Evolutionary conservation across 2,797 vertebrate species (phyloP).

Genomic region (Anguilla marmorata): DNA sequence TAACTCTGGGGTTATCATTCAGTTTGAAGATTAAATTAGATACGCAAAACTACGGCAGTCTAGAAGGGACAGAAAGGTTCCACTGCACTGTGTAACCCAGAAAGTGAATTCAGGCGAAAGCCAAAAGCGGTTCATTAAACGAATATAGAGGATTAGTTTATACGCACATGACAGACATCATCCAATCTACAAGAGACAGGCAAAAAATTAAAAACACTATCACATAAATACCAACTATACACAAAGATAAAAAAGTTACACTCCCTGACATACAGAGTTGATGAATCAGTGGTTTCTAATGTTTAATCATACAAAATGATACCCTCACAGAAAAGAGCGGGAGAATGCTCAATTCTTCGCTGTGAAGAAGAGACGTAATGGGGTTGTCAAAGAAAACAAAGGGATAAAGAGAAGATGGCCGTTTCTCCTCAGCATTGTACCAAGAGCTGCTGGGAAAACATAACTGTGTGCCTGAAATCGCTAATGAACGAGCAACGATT

Average conservation of each 20-base stretch:
- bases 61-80: neutral
- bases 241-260: neutral
- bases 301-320: constrained; percentile 1
- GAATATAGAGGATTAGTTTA: too few relatives aligned
- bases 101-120: neutral
- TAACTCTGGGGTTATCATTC: neutral
- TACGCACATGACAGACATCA: neutral
- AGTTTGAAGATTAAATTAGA: neutral
- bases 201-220: neutral
- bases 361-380: neutral
- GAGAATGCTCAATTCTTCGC: neutral
- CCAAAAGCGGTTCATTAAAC: neutral
- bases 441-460: neutral
- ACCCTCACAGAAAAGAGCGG: neutral
- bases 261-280: neutral
- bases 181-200: neutral
- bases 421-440: neutral
- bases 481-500: constrained; percentile 5
- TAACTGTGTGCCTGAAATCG: constrained; percentile 1
- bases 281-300: neutral
- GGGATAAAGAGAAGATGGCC: neutral
- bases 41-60: neutral
- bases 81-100: neutral
- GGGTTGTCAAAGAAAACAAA: constrained; percentile 8
- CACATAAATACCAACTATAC: neutral